Evolutionary conservation across 2,113 vertebrate species (phyloP).

Genomic region (Sinocyclocheilus maitianheensis): DNA sequence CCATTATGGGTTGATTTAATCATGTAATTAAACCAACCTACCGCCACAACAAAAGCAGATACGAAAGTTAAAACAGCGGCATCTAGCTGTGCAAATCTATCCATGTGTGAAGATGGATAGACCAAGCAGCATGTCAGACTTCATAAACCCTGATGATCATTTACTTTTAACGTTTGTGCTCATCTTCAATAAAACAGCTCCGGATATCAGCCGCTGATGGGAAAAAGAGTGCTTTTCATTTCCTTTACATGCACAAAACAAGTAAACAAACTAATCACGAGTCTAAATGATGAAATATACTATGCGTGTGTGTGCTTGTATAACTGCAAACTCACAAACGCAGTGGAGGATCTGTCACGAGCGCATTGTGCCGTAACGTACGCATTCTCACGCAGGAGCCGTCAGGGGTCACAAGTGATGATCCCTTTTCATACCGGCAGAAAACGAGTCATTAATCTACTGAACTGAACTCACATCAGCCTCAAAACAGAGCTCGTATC

Average conservation of each 20-base stretch:
- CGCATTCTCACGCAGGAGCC: not conserved
- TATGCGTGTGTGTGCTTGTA: not conserved
- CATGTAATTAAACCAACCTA: not conserved
- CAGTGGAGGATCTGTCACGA: not conserved
- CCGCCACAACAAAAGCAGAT: not conserved
- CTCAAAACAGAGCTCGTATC: not conserved
- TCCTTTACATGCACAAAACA: slow-evolving; percentile 14
- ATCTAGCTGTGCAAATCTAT: not conserved
- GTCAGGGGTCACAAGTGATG: not conserved
- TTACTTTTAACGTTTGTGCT: not conserved
- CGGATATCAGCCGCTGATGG: slow-evolving; percentile 6
- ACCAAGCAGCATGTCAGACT: slow-evolving; percentile 3
- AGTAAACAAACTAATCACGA: slow-evolving; percentile 18
- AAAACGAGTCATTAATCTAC: slow-evolving; percentile 11
- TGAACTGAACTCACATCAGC: slow-evolving; percentile 5
- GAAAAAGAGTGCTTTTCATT: slow-evolving; percentile 25
- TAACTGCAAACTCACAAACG: not conserved
- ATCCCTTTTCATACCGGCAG: not conserved
- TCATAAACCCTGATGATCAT: not conserved
- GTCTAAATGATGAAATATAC: not conserved
- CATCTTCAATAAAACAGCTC: not conserved
- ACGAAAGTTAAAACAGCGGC: not conserved
- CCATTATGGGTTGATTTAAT: not conserved
- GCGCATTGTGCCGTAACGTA: not conserved
- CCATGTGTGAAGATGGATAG: not conserved